Base-by-base conservation (phyloP, 2,888 invertebrate species). In the Agrochola circellaris region DNA sequence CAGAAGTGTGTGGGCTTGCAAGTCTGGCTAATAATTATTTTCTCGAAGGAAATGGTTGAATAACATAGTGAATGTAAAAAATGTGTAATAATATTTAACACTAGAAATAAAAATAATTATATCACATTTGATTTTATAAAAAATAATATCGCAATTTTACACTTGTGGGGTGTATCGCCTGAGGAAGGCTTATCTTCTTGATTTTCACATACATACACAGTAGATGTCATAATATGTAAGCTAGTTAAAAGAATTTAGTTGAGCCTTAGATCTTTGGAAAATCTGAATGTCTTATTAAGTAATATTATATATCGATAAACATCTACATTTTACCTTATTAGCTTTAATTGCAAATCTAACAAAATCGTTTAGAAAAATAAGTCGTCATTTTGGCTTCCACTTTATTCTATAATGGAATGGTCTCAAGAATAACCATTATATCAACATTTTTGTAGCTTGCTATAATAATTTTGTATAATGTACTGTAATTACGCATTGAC, bases 291-390 rank as follows among this genome's bases (percentile, higher is more conserved):
- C 95, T 95, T 95, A 96, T 87, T 70, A 70, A 34, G 74, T 90
- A 87, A 86, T 89, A 88, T 88, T 89, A 91, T 94, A 95, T 95
- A 95, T 94, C 94, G 94, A 95, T 95, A 95, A 95, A 95, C 94
- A 93, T 93, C 95, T 96, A 96, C 93, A 90, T 91, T 93, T 94
- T 93, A 95, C 91, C 92, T 94, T 94, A 94, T 92, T 90, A 91
- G 89, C 92, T 92, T 94, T 91, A 94, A 93, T 95, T 94, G 96
- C 95, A 94, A 95, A 94, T 95, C 94, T 96, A 96, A 96, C 95
- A 96, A 96, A 96, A 96, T 91, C 87, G 92, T 94, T 95, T 96
- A 96, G 95, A 96, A 96, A 96, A 96, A 96, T 96, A 96, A 96
- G 94, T 96, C 95, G 93, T 95, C 94, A 95, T 95, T 96, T 96